A percentile compares a stretch with the other conserved stretches of the same genome.
Conservation (phyloP, 2,888 invertebrate genomes). For the Fissipunctia ypsillon region DNA sequence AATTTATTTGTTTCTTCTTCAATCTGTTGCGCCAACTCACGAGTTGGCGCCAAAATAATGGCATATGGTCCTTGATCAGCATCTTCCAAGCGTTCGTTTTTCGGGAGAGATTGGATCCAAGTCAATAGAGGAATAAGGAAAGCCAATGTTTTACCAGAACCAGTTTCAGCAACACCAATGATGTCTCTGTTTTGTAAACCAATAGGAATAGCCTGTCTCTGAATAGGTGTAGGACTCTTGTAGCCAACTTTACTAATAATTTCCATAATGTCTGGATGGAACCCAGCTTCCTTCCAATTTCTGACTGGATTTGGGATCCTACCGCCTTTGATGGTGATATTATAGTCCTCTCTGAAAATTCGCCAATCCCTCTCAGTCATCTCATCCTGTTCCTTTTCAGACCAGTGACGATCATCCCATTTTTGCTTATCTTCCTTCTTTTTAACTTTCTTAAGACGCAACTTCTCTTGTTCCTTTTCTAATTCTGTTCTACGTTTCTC, state of each 20-base stretch:
- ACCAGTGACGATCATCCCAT: conserved; percentile 99
- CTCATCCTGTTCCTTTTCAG: conserved; percentile 97
- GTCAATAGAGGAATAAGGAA: conserved; percentile 99
- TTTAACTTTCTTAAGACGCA: conserved; percentile 97
- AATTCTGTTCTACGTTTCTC: conserved; percentile 98
- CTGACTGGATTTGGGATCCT: conserved; percentile 98
- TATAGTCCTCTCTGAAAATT: conserved; percentile 99
- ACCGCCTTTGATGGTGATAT: conserved; percentile 99
- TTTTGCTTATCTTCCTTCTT: conserved; percentile 99
- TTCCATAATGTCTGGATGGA: conserved; percentile 97
- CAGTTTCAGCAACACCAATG: conserved; percentile 99
- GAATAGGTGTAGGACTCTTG: conserved; percentile 99
- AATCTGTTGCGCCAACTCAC: conserved; percentile 99
- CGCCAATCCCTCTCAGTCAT: conserved; percentile 99
- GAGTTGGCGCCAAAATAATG: conserved; percentile 99
- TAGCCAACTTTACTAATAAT: conserved; percentile 98
- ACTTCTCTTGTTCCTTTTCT: conserved; percentile 98
- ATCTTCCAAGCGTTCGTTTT: conserved; percentile 97
- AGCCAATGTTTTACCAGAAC: conserved; percentile 99
- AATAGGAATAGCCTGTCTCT: conserved; percentile 99
- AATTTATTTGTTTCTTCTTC: conserved; percentile 99
- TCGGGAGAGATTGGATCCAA: conserved; percentile 99
- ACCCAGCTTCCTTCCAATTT: conserved; percentile 97
- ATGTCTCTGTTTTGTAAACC: conserved; percentile 98
- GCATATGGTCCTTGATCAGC: conserved; percentile 99